These are phyloP conservation scores for Hoplostethus mediterraneus DNA, from an alignment of 2,797 vertebrate species.

Conservation along the genomic window DNA sequence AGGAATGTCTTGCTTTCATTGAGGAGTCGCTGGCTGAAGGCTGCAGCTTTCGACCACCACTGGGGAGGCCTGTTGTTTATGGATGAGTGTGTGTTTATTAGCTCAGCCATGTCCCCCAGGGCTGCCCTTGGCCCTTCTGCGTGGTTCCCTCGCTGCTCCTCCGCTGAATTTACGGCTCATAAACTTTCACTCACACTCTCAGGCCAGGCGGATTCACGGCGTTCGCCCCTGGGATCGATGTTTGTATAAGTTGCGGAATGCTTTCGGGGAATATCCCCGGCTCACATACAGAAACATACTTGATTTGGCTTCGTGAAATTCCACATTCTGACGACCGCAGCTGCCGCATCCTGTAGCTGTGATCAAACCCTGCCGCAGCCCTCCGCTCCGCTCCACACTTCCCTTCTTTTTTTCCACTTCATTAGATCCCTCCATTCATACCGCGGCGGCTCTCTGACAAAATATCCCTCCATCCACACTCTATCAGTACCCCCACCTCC, in stretches of 20 bases:
- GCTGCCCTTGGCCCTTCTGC: conserved; percentile 59
- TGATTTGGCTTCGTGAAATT: conserved; percentile 55
- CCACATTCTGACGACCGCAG: conserved; percentile 64
- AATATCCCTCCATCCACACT: conserved; percentile 44
- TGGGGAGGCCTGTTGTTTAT: conserved; percentile 75
- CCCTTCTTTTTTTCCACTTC: conserved; percentile 49
- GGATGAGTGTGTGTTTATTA: conserved; percentile 76
- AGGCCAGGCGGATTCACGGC: conserved; percentile 51
- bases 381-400: conserved; percentile 45
- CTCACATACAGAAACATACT: conserved; percentile 63
- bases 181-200: conserved; percentile 57
- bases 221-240: conserved; percentile 35
- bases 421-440: conserved; percentile 50
- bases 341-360: conserved; percentile 59
- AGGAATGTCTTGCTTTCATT: conserved; percentile 68
- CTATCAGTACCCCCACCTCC: conserved; percentile 11
- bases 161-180: conserved; percentile 59
- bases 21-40: conserved; percentile 58
- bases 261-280: conserved; percentile 56
- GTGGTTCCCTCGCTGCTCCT: conserved; percentile 52
- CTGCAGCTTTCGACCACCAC: conserved; percentile 48
- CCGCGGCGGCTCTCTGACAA: conserved; percentile 39
- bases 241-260: conserved; percentile 62
- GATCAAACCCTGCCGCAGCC: conserved; percentile 57
- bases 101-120: conserved; percentile 61